Evolutionary conservation across 1,140 invertebrate genomes (phyloP), one percentile per base, ranked within the genome.

Genomic region (Calephelis virginiensis): DNA sequence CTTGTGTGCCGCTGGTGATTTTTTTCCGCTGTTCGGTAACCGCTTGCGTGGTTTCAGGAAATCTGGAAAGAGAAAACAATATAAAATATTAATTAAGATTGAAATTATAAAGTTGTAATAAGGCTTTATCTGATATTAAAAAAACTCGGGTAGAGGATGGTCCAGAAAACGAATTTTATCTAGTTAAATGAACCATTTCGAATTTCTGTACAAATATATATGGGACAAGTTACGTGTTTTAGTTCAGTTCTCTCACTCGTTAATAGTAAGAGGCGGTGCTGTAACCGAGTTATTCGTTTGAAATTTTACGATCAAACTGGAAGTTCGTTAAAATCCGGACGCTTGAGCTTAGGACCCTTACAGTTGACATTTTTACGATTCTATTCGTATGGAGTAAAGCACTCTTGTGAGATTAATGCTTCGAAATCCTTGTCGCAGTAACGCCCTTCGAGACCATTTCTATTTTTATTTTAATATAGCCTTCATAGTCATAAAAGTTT

Each of bases 11-110:
- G 80, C 82, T 8, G 86, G 87, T 6, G 89, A 91, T 65, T 91
- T 91, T 78, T 89, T 89, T 11, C 82, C 82, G 68, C 71, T 83
- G 61, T 53, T 78, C 46, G 89, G 78, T 72, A 87, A 72, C 76
- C 86, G 82, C 73, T 91, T 91, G 68, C 86, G 86, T 8, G 86
- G 86, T 67, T 89, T 91, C 78, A 91, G 76, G 86, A 89, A 91
- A 85, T 91, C 89, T 91, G 89, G 56, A 91, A 91, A 77, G 43
- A 75, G 62, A 67, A 43, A 40, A 56, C 1, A 53, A 43, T n/a
- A 14, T 9, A 46, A 13, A 61, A 45, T 17, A 64, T 47, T n/a
- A 6, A 50, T 14, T n/a, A 5, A 14, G 14, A 50, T 50, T 10
- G 17, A 17, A 53, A 10, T 28, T 11, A 43, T 5, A 8, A 43